Conservation (phyloP, 1,140 invertebrate genomes). For the Scaptodrosophila lebanonensis region DNA sequence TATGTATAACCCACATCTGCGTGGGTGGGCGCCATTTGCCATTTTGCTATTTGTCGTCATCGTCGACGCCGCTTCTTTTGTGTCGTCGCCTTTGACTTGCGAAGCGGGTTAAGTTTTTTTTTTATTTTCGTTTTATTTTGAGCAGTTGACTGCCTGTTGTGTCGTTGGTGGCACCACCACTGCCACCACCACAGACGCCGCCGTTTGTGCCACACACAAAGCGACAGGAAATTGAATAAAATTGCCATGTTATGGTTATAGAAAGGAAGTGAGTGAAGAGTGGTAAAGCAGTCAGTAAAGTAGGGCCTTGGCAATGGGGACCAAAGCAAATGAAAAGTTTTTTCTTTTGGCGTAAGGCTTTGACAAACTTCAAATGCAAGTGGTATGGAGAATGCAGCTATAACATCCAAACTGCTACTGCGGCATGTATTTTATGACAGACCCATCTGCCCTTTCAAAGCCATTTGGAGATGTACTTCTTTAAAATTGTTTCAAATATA, state of each 20-base stretch:
- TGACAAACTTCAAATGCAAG: too few species aligned
- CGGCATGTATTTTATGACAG: too few species aligned
- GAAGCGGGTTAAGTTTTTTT: conserved; percentile 3
- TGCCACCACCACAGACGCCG: conserved; percentile 1
- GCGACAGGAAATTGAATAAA: conserved; percentile 57
- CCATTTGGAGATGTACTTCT: too few species aligned
- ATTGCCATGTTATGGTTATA: conserved; percentile 58
- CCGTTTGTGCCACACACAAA: conserved; percentile 38
- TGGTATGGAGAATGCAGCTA: too few species aligned
- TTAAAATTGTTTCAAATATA: too few species aligned
- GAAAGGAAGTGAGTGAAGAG: conserved; percentile 37
- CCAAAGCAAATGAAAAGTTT: conserved; percentile 26
- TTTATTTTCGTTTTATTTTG: conserved; percentile 1
- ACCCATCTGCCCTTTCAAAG: too few species aligned
- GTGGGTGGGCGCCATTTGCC: not conserved
- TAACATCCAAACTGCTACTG: too few species aligned
- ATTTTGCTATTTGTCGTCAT: not conserved
- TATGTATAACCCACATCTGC: too few species aligned
- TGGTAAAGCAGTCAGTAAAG: conserved; percentile 1
- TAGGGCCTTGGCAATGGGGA: not conserved
- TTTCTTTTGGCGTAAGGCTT: conserved; percentile 20
- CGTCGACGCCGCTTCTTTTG: too few species aligned
- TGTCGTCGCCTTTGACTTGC: conserved; percentile 2
- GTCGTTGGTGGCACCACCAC: not conserved
- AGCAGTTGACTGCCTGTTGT: not conserved